Base-by-base conservation (phyloP, 2,113 vertebrate genomes). In the Oxyura jamaicensis region DNA sequence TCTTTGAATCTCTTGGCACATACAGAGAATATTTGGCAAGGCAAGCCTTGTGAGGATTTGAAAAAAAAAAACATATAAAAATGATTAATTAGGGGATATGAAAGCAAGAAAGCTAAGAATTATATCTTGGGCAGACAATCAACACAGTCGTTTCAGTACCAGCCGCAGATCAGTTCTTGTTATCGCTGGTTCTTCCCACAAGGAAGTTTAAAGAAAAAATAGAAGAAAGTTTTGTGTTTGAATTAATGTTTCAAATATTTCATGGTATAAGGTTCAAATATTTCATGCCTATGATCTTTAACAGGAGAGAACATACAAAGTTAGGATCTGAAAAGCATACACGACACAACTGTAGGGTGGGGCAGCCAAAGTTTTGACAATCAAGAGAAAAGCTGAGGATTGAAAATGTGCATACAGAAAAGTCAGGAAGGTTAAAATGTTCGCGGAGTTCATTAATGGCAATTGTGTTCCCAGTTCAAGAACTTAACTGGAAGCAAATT, bases 1-100 rank as follows among this genome's bases (percentile, higher is more conserved):
- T 59, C 91, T 97, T 67, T 80, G 48, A 76, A 63, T 91, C 62
- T 90, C 10, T 63, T 97, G 93, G 86, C 96, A 91, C 60, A 8
- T n/a, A 19, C 39, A n/a, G 46, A 6, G 21, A 46, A 8, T 59
- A 65, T 46, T 67, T 22, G 33, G 67, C 68, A 89, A 69, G n/a
- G n/a, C 7, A 39, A 92, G 62, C 41, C 29, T 83, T 48, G 15
- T n/a, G 33, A 83, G 41, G 56, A 72, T 68, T 53, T 36, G 35
- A 41, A 36, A 44, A 69, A n/a, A 59, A 63, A 65, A 29, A 52
- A 13, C 6, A 52, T 41, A 82, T 50, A 58, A 71, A 73, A 71
- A 62, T 39, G 29, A 96, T 90, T 93, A 77, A 95, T 90, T 56
- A 86, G 65, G 77, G 73, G 86, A 14, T 88, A 58, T 46, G 59